These are phyloP conservation scores for Halcyon malimbica DNA, from an alignment of 2,113 vertebrate genomes.

Conservation along the genomic window DNA sequence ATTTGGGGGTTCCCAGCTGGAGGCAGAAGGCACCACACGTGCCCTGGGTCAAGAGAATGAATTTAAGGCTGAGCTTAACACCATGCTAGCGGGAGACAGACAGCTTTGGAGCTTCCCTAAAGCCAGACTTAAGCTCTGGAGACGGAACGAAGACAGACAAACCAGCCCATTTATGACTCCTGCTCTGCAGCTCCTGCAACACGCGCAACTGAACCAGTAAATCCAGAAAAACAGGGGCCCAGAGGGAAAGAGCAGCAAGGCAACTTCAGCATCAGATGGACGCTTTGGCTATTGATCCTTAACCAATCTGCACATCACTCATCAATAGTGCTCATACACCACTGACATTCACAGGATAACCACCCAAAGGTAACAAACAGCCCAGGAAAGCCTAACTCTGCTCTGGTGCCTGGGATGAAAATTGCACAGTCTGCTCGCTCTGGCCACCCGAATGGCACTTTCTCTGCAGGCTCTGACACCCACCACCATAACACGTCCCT, in stretches of 20 bases:
- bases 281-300: not conserved
- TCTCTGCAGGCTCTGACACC: not conserved
- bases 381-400: not conserved
- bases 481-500: accelerated
- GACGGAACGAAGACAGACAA: not conserved
- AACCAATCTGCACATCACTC: not conserved
- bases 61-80: not conserved
- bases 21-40: not conserved
- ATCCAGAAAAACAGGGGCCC: not conserved
- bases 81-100: not conserved
- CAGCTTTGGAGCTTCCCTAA: not conserved
- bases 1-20: accelerated
- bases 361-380: not conserved
- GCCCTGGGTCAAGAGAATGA: accelerated
- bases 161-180: not conserved
- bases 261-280: too few relatives aligned
- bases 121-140: not conserved
- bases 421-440: not conserved
- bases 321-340: accelerated
- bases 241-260: not conserved
- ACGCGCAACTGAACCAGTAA: not conserved
- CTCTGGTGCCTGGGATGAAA: not conserved
- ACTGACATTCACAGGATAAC: not conserved
- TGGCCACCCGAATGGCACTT: not conserved
- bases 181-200: not conserved